Percentiles rank a stretch among this genome's conserved stretches.
Conservation (phyloP, 1,140 invertebrate species). For the Lepidurus arcticus region DNA sequence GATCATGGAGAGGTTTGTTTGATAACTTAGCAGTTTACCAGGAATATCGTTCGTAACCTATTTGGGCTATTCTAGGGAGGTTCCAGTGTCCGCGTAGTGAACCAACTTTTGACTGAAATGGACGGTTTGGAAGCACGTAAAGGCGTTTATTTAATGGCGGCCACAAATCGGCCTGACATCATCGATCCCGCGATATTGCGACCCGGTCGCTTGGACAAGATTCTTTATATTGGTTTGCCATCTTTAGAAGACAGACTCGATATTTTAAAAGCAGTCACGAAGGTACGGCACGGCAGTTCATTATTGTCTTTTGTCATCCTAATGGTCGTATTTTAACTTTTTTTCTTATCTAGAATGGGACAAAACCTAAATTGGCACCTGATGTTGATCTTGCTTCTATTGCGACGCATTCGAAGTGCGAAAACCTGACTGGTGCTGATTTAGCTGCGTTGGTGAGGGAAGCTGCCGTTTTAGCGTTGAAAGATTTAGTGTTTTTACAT, state of each 20-base stretch:
- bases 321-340: not conserved
- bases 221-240: constrained; percentile 90
- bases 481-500: constrained; percentile 52
- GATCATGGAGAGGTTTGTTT: constrained; percentile 57
- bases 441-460: constrained; percentile 77
- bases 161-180: constrained; percentile 94
- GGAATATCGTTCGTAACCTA: not conserved
- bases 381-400: constrained; percentile 73
- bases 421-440: constrained; percentile 88
- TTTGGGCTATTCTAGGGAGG: constrained; percentile 49
- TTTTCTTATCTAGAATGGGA: constrained; percentile 57
- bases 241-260: constrained; percentile 69
- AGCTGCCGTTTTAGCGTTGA: constrained; percentile 69
- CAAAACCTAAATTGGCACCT: constrained; percentile 61
- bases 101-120: constrained; percentile 98
- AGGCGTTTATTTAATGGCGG: constrained; percentile 87
- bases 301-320: not conserved
- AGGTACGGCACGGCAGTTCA: constrained; percentile 51
- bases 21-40: not conserved
- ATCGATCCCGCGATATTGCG: constrained; percentile 92
- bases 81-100: constrained; percentile 77
- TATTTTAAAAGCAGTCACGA: constrained; percentile 85
- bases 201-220: constrained; percentile 89
- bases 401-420: constrained; percentile 56
- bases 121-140: constrained; percentile 86